Evolutionary conservation across 1,140 invertebrate genomes (phyloP).

Genomic region (Hycleus cichorii): DNA sequence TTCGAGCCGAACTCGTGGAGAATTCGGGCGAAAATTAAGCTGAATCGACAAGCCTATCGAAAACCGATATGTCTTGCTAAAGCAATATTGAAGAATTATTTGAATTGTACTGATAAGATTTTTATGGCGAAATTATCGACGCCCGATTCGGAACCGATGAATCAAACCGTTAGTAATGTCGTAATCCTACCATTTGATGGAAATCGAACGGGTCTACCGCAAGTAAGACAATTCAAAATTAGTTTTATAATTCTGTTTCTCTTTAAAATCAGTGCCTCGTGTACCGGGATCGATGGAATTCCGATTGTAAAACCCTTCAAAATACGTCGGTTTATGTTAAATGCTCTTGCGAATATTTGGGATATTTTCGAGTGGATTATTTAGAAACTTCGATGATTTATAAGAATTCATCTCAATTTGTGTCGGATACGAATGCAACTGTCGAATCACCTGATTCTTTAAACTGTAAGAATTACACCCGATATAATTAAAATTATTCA

Average conservation of each 20-base stretch:
- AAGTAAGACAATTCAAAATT: neutral
- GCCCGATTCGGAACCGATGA: neutral
- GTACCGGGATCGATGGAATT: neutral
- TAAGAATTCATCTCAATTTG: neutral
- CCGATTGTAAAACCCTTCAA: conserved; percentile 5
- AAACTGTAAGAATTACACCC: neutral
- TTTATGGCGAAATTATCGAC: neutral
- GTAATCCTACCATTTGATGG: too few species aligned
- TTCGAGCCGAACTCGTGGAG: conserved; percentile 8
- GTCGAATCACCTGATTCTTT: neutral
- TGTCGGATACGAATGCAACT: neutral
- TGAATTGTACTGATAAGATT: neutral
- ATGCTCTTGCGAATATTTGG: conserved; percentile 10
- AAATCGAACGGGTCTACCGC: too few species aligned
- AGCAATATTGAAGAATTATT: conserved; percentile 4
- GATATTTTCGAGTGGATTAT: conserved; percentile 8
- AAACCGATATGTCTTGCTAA: conserved; percentile 3
- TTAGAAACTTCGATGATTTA: neutral
- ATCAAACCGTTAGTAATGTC: too few species aligned
- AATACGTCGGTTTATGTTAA: conserved; percentile 3
- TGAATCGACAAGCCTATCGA: neutral
- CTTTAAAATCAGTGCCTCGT: neutral
- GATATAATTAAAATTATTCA: neutral
- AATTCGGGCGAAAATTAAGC: conserved; percentile 1
- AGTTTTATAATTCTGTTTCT: neutral